A percentile compares a stretch with the other conserved stretches of the same genome.
Evolutionary conservation across 1,140 invertebrate species (phyloP).

Genomic region (Cydia pomonella): DNA sequence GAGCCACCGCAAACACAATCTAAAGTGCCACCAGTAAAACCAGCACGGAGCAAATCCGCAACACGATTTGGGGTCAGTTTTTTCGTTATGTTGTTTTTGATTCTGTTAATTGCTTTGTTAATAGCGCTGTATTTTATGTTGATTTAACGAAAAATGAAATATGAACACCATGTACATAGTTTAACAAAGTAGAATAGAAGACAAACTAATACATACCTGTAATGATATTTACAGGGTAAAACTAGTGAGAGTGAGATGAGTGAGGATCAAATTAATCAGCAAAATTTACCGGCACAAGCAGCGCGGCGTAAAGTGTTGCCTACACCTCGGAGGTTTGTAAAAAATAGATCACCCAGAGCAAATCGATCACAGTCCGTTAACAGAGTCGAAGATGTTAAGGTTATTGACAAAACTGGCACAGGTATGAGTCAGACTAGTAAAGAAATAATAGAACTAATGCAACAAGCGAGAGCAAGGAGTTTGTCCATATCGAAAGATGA

Average conservation of each 20-base stretch:
- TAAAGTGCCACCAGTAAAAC: constrained; percentile 74
- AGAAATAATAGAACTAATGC: constrained; percentile 77
- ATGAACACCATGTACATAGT: constrained; percentile 44
- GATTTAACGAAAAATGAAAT: constrained; percentile 41
- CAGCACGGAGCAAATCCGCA: constrained; percentile 77
- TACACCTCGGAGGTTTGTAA: constrained; percentile 66
- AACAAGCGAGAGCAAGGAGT: constrained; percentile 77
- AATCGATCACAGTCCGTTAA: constrained; percentile 73
- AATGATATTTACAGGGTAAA: constrained; percentile 78
- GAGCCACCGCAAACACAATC: constrained; percentile 61
- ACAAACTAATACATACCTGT: constrained; percentile 63
- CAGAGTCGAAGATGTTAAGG: constrained; percentile 56
- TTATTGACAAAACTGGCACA: constrained; percentile 66
- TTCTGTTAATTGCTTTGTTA: constrained; percentile 66
- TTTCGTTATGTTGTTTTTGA: constrained; percentile 65
- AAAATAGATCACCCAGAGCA: constrained; percentile 70
- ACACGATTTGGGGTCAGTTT: constrained; percentile 79
- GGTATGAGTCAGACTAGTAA: constrained; percentile 75
- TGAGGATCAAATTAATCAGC: constrained; percentile 72
- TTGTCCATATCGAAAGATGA: constrained; percentile 78
- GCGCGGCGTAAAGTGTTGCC: constrained; percentile 65
- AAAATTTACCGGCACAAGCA: constrained; percentile 53
- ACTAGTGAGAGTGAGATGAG: constrained; percentile 82
- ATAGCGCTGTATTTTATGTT: constrained; percentile 66
- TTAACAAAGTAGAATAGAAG: constrained; percentile 43